phyloP scores from a whole-genome alignment of 1,140 invertebrate genomes.

The Drosophila pallidifrons region DNA sequence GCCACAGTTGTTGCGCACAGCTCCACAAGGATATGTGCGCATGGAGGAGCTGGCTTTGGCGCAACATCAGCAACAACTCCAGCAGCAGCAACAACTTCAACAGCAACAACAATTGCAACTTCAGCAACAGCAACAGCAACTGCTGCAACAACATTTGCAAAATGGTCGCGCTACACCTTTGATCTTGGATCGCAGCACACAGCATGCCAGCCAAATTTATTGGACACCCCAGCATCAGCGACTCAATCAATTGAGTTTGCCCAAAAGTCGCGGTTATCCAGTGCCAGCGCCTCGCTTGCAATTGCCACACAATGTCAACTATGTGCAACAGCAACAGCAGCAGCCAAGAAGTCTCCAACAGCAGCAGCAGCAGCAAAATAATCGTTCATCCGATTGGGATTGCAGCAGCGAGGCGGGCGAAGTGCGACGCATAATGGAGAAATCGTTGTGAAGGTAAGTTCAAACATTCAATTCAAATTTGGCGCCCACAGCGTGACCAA shows the following conservation, averaged over 20 bases:
- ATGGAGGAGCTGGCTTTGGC: slow-evolving; percentile 34
- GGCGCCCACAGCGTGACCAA: neutral
- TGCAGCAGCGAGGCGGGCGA: slow-evolving; percentile 89
- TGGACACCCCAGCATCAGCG: slow-evolving; percentile 65
- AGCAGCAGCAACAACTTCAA: slow-evolving; percentile 11
- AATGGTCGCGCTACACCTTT: slow-evolving; percentile 76
- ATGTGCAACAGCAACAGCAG: slow-evolving; percentile 31
- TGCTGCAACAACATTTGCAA: slow-evolving; percentile 35
- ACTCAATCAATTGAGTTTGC: slow-evolving; percentile 43
- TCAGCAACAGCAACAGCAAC: slow-evolving; percentile 14
- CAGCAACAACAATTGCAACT: slow-evolving; percentile 7
- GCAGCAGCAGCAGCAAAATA: slow-evolving; percentile 16
- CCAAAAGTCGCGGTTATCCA: slow-evolving; percentile 53
- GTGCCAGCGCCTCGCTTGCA: slow-evolving; percentile 47
- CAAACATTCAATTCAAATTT: neutral
- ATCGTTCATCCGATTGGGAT: slow-evolving; percentile 86
- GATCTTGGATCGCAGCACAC: slow-evolving; percentile 68
- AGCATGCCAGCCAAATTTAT: slow-evolving; percentile 73
- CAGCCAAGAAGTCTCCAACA: slow-evolving; percentile 25
- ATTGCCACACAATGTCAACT: slow-evolving; percentile 23
- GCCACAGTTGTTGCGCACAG: slow-evolving; percentile 32
- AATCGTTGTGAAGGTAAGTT: slow-evolving; percentile 69
- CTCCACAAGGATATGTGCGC: slow-evolving; percentile 34
- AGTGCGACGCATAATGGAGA: slow-evolving; percentile 88
- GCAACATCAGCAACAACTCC: slow-evolving; percentile 21